A percentile compares a stretch with the other conserved stretches of the same genome.
phyloP scores from a whole-genome alignment of 2,888 invertebrate species.

The Scaptomyza cyrtandrae region DNA sequence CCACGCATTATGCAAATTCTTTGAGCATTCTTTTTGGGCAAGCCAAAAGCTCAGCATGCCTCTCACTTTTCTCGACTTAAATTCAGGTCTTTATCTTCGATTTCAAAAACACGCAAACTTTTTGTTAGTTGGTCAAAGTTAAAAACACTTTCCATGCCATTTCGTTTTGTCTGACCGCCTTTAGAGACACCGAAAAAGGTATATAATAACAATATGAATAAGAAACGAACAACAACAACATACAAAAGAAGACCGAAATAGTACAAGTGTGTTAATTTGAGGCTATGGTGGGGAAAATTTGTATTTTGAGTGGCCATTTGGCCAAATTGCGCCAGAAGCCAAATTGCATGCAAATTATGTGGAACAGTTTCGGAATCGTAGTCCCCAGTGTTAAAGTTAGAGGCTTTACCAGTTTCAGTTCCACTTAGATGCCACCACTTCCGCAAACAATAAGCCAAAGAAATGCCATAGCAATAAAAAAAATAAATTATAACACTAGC shows the following conservation, averaged over 20 bases:
- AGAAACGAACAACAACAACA: slow-evolving; percentile 1
- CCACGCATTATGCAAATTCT: slow-evolving; percentile 30
- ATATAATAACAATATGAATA: slow-evolving; percentile 16
- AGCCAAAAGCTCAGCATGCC: slow-evolving; percentile 25
- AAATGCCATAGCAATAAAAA: slow-evolving; percentile 56
- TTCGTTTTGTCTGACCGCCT: slow-evolving; percentile 72
- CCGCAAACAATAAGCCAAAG: slow-evolving; percentile 59
- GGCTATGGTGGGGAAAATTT: slow-evolving; percentile 38
- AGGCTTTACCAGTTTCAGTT: slow-evolving; percentile 38
- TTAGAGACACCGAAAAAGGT: slow-evolving; percentile 29
- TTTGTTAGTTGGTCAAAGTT: slow-evolving; percentile 26
- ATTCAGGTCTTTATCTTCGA: slow-evolving; percentile 48
- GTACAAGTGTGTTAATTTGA: slow-evolving; percentile 73
- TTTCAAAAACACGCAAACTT: slow-evolving; percentile 29
- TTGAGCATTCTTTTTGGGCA: slow-evolving; percentile 14
- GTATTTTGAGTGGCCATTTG: slow-evolving; percentile 57
- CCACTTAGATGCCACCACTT: slow-evolving; percentile 48
- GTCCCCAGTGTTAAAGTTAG: background rate
- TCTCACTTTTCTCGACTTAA: slow-evolving; percentile 49
- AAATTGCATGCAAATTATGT: slow-evolving; percentile 79
- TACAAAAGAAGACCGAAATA: slow-evolving; percentile 16
- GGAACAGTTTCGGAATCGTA: slow-evolving; percentile 44
- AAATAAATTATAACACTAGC: background rate
- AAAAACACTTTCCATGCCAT: slow-evolving; percentile 73
- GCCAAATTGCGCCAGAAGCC: slow-evolving; percentile 68